Conservation (phyloP, 2,888 invertebrate species). For the Diaperis boleti region DNA sequence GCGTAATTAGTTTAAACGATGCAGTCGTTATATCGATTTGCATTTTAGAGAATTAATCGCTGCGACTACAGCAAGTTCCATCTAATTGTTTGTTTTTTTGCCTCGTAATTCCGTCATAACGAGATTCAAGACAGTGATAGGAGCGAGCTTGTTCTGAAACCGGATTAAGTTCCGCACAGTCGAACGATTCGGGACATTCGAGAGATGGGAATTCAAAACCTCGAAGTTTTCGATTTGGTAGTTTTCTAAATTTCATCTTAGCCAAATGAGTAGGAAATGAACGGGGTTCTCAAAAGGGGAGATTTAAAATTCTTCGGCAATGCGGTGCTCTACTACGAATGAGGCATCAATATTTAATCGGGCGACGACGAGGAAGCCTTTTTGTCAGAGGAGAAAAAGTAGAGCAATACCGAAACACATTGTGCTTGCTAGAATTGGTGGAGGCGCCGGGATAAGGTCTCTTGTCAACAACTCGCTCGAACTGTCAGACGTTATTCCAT, state of each 20-base stretch:
- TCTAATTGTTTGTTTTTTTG: neutral
- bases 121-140: no score
- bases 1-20: neutral
- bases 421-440: no score
- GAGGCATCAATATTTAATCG: neutral
- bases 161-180: neutral
- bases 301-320: neutral
- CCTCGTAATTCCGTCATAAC: no score
- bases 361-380: neutral
- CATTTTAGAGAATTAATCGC: no score
- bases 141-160: no score
- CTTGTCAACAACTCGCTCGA: no score
- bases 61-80: no score
- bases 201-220: neutral
- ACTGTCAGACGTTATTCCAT: no score
- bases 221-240: neutral
- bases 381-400: no score
- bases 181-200: neutral
- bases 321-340: neutral
- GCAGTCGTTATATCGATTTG: no score
- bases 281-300: neutral
- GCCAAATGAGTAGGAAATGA: neutral
- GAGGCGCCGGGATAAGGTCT: no score
- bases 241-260: neutral
- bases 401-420: no score